phyloP scores from a whole-genome alignment of 2,797 vertebrate species.

The Lagocephalus sceleratus region DNA sequence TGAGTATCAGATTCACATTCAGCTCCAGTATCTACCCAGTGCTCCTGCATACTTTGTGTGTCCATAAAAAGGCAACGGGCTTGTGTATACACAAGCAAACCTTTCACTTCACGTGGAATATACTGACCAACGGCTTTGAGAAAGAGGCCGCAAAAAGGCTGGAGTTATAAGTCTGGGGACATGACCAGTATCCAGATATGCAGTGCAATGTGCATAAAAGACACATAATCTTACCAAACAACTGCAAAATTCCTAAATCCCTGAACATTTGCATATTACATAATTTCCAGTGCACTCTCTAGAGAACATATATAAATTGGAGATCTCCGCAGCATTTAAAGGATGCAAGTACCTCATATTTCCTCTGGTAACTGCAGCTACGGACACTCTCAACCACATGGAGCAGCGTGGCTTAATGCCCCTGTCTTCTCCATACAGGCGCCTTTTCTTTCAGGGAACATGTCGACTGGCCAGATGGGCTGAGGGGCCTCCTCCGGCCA shows the following conservation, averaged over 20 bases:
- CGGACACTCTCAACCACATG: constrained; percentile 32
- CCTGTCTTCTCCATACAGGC: constrained; percentile 63
- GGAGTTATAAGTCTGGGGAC: constrained; percentile 13
- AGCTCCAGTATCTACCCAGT: constrained; percentile 20
- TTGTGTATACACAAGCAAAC: constrained; percentile 1
- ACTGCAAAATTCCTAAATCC: constrained; percentile 16
- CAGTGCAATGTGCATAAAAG: constrained; percentile 29
- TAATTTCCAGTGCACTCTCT: background rate
- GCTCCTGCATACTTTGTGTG: constrained; percentile 8
- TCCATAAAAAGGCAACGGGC: constrained; percentile 2
- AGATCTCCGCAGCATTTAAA: constrained; percentile 19
- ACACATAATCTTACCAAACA: constrained; percentile 5
- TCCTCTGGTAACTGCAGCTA: constrained; percentile 37
- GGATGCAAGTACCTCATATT: constrained; percentile 20
- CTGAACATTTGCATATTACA: constrained; percentile 20
- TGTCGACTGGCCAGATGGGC: constrained; percentile 66
- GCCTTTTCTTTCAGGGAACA: constrained; percentile 61
- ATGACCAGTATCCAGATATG: constrained; percentile 4
- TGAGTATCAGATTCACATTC: constrained; percentile 53
- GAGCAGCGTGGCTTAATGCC: constrained; percentile 53
- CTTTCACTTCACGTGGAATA: constrained; percentile 42
- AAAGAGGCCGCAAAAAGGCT: constrained; percentile 18
- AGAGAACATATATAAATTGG: constrained; percentile 3
- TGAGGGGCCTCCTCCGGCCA: constrained; percentile 51
- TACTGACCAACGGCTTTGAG: constrained; percentile 25